These are phyloP conservation scores for Nylanderia fulva DNA, from an alignment of 1,140 invertebrate genomes.

Conservation along the genomic window DNA sequence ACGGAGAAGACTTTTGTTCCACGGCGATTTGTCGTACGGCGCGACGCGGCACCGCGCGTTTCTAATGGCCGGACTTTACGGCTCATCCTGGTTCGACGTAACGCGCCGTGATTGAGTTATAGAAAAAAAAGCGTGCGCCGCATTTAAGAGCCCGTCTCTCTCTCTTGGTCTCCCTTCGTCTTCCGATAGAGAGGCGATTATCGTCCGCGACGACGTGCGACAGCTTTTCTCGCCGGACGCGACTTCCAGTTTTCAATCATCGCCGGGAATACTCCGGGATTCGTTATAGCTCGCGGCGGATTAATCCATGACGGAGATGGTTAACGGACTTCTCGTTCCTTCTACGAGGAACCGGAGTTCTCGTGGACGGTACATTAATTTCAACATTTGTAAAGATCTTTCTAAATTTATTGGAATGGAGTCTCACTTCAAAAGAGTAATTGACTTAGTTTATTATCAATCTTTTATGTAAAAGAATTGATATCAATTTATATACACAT, in stretches of 20 bases:
- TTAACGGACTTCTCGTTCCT: conserved; percentile 36
- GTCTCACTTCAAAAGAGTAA: not conserved
- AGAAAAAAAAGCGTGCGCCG: conserved; percentile 43
- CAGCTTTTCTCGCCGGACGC: conserved; percentile 38
- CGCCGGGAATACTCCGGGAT: conserved; percentile 52
- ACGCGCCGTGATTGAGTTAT: conserved; percentile 70
- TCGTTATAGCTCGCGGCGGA: conserved; percentile 50
- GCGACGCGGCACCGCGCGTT: conserved; percentile 57
- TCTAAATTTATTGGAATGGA: no score
- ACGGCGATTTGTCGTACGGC: conserved; percentile 69
- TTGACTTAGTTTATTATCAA: not conserved
- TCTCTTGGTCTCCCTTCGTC: not conserved
- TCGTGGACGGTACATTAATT: not conserved
- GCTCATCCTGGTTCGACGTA: conserved; percentile 70
- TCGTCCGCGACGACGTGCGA: conserved; percentile 6
- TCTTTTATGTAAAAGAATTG: not conserved
- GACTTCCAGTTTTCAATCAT: conserved; percentile 59
- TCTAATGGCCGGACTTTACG: conserved; percentile 73
- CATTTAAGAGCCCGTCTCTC: conserved; percentile 52
- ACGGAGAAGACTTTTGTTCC: conserved; percentile 73
- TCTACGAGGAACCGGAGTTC: not conserved
- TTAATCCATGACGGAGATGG: conserved; percentile 52
- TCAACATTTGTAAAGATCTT: not conserved
- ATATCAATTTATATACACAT: not conserved
- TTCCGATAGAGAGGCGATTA: conserved; percentile 2